Base-by-base conservation (phyloP, 2,888 invertebrate species). In the Carabus problematicus region DNA sequence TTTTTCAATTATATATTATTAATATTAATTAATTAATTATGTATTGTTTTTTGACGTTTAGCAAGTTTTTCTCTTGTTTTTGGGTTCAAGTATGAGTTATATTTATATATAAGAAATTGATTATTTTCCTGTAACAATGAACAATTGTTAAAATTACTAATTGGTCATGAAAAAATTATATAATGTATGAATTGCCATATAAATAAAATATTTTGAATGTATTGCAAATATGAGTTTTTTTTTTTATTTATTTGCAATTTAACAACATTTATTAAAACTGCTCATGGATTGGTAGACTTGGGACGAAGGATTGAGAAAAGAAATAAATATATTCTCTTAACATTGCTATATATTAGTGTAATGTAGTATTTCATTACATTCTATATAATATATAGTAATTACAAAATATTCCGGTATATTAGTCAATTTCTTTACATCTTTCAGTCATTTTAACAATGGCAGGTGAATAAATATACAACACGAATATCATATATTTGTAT, bases 351-450 rank as follows among this genome's bases (percentile, higher is more conserved):
- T 59, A 29, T 29, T 29, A 29, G 29, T 29, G 29, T 41, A 29
- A 12, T 59, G 42, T 59, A 59, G 42, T 59, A 47, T 43, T 39
- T 39, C 43, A 52, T 58, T 59, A 67, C 59, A 67, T 59, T 52
- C 18, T 18, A 40, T 56, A 56, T 56, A 56, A 39, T 56, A 56
- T 56, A 64, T 58, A 59, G 29, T 59, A 67, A 52, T 67, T 67
- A 67, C 59, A 67, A 67, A 67, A 67, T 67, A 67, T 67, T 59
- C 59, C 49, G 39, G 41, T 59, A 64, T 64, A 67, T 67, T 67
- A 41, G 12, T 8, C 47, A 40, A 29, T 64, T 64, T 52, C 59
- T 59, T 47, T 59, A 67, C 52, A 16, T 45, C 45, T 59, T 49
- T 67, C 66, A 67, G 66, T 67, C 66, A 58, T 67, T 67, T 43